Conservation (phyloP, 2,113 vertebrate genomes). For the Dromiciops gliroides region DNA sequence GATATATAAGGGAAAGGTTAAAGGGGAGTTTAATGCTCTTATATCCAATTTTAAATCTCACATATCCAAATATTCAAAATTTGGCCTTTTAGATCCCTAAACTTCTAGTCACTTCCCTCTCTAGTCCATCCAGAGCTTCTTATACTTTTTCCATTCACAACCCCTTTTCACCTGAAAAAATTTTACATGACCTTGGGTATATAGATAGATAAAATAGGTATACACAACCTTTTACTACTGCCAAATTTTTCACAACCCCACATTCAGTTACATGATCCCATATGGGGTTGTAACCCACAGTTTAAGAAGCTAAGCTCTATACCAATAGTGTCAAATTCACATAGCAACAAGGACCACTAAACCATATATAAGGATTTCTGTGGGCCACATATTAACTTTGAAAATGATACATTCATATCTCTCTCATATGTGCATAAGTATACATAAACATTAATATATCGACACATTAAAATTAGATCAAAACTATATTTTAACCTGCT, state of each 20-base stretch:
- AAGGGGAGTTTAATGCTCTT: too few relatives aligned
- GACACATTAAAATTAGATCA: not conserved
- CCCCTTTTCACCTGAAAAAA: too few relatives aligned
- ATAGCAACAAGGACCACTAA: not conserved
- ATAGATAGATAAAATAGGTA: too few relatives aligned
- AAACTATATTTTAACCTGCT: not conserved
- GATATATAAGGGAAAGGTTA: too few relatives aligned
- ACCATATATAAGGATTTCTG: not conserved
- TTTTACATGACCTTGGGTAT: too few relatives aligned
- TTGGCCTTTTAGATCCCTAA: not conserved
- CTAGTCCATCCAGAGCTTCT: not conserved
- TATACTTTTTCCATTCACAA: too few relatives aligned
- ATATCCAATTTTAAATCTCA: too few relatives aligned
- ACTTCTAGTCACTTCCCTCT: not conserved
- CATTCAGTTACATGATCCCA: too few relatives aligned
- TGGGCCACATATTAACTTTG: not conserved
- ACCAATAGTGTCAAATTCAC: not conserved
- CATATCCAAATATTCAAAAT: not conserved
- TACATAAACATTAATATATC: not conserved
- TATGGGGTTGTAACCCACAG: too few relatives aligned
- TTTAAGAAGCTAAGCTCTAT: too few relatives aligned
- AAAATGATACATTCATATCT: not conserved
- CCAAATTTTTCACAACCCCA: too few relatives aligned
- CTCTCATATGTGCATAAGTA: not conserved
- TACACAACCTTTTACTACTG: too few relatives aligned